Percentiles rank a stretch among this genome's conserved stretches.
These are phyloP conservation scores for Caenorhabditis becei DNA, from an alignment of 2,888 invertebrate species.

Conservation along the genomic window DNA sequence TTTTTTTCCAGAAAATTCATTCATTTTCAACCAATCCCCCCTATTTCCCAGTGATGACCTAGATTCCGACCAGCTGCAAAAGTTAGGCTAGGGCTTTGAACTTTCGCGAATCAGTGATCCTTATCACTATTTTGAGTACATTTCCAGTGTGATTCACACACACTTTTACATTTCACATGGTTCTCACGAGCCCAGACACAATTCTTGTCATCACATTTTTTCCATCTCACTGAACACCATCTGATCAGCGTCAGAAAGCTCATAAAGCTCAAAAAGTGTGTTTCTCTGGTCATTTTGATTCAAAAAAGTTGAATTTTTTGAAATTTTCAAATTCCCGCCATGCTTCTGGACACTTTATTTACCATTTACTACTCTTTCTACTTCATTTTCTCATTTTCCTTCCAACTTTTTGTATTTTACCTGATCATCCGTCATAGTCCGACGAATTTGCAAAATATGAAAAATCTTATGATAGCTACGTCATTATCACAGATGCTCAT, in stretches of 20 bases:
- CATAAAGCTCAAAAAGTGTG: neutral
- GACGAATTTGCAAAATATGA: constrained; percentile 33
- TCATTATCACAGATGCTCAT: constrained; percentile 40
- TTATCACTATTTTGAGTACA: neutral
- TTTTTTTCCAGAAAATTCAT: neutral
- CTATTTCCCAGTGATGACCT: neutral
- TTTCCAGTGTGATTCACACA: neutral
- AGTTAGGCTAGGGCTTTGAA: no score
- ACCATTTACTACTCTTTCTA: constrained; percentile 37
- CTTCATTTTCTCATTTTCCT: constrained; percentile 16
- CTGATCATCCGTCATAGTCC: constrained; percentile 43
- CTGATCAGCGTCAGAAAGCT: neutral
- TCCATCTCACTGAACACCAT: neutral
- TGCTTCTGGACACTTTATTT: constrained; percentile 36
- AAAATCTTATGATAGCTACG: constrained; percentile 39
- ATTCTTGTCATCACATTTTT: neutral
- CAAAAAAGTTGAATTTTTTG: no score
- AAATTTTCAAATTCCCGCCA: neutral
- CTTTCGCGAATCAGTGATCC: no score
- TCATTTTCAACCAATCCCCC: neutral
- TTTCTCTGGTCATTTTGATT: neutral
- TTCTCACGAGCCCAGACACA: constrained; percentile 4
- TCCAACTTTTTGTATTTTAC: constrained; percentile 26
- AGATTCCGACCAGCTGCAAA: no score
- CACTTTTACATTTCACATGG: neutral